Evolutionary conservation across 2,888 invertebrate genomes (phyloP).

Genomic region (Drosophila tripunctata): DNA sequence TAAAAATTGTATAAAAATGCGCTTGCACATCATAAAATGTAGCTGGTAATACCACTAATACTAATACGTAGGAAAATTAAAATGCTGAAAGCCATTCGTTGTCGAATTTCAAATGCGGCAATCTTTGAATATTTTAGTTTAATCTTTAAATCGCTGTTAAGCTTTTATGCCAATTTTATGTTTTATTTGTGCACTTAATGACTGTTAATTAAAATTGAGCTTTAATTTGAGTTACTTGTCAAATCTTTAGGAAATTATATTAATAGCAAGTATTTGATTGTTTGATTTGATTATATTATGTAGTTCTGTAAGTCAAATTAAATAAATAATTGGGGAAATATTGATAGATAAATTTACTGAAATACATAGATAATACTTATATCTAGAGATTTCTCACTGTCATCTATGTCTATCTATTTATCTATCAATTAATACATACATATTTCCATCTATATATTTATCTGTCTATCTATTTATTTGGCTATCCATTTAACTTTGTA

Average conservation of each 20-base stretch:
- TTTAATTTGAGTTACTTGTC: neutral
- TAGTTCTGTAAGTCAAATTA: too few species aligned
- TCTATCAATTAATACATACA: too few species aligned
- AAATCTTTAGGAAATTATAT: neutral
- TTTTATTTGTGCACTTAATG: conserved; percentile 24
- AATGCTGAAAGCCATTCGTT: conserved; percentile 54
- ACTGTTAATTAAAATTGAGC: neutral
- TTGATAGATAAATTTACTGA: too few species aligned
- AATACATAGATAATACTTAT: too few species aligned
- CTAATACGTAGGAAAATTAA: conserved; percentile 18
- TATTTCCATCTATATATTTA: too few species aligned
- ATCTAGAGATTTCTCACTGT: too few species aligned
- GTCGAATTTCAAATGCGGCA: conserved; percentile 22
- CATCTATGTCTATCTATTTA: too few species aligned
- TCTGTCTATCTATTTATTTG: too few species aligned
- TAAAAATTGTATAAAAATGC: conserved; percentile 45
- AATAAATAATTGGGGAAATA: too few species aligned
- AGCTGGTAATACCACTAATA: conserved; percentile 23
- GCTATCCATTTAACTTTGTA: too few species aligned
- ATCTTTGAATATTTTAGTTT: conserved; percentile 22
- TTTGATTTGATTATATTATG: neutral
- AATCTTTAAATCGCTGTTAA: conserved; percentile 12
- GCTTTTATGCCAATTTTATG: conserved; percentile 48
- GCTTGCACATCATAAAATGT: conserved; percentile 33
- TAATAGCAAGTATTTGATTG: neutral